Percentiles rank a stretch among this genome's conserved stretches.
Conservation (phyloP, 2,113 vertebrate genomes). For the Lophius piscatorius region DNA sequence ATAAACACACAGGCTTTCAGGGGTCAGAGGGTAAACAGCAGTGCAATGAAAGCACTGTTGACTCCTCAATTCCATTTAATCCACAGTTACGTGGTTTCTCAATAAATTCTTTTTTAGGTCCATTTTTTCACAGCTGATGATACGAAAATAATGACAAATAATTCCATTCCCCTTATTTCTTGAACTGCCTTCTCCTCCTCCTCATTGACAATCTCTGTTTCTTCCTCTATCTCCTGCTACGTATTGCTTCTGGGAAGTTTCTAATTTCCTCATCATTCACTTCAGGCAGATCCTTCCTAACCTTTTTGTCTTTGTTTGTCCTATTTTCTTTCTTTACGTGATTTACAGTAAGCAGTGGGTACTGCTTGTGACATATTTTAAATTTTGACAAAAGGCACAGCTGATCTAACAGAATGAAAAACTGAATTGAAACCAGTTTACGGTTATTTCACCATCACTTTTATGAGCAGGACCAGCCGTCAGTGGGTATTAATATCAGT, state of each 20-base stretch:
- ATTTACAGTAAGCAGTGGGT: constrained; percentile 5
- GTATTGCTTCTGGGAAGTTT: constrained; percentile 2
- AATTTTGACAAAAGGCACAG: not conserved
- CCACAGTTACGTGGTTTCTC: not conserved
- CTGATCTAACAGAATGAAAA: not conserved
- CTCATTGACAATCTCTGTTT: not conserved
- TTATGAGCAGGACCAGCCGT: not conserved
- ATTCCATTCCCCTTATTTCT: not conserved
- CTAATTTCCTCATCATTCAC: not conserved
- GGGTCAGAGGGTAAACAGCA: not conserved
- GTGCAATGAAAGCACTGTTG: not conserved
- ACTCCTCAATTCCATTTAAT: constrained; percentile 3
- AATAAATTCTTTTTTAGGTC: not conserved
- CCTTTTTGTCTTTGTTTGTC: not conserved
- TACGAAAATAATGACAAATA: not conserved
- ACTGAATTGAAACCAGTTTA: constrained; percentile 7
- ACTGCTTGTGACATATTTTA: not conserved
- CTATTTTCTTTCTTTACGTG: no score
- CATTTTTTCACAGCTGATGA: not conserved
- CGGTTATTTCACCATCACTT: not conserved
- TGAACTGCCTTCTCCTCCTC: not conserved
- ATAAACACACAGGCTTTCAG: no score
- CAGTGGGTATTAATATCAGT: not conserved
- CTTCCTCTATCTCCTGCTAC: not conserved
- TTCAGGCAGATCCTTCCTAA: not conserved